Conservation (phyloP, 2,113 vertebrate genomes). For the Nothocercus julius region DNA sequence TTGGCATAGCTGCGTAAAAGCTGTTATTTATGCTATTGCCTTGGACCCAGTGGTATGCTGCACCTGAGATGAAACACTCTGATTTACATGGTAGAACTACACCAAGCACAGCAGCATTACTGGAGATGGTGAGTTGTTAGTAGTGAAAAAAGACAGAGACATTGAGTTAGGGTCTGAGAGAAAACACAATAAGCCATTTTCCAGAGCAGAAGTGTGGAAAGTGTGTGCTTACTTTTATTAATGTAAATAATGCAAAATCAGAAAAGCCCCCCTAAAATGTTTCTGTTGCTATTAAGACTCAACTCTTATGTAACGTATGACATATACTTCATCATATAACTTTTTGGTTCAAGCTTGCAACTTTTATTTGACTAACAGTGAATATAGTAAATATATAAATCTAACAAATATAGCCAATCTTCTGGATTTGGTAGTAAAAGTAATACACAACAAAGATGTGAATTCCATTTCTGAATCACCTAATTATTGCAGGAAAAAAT, state of each 20-base stretch:
- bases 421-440: not conserved
- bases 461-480: not conserved
- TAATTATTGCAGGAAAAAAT: not conserved
- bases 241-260: not conserved
- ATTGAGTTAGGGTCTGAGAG: not conserved
- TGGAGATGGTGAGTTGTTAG: not conserved
- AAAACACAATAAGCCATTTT: not conserved
- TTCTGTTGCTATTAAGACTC: not conserved
- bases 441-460: not conserved
- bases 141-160: not conserved
- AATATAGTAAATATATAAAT: not conserved
- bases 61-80: not conserved
- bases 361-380: not conserved
- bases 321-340: not conserved
- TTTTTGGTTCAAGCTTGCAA: not conserved
- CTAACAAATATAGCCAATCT: not conserved
- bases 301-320: not conserved
- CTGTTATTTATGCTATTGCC: not conserved
- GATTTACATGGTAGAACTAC: not conserved
- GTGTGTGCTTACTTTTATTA: not conserved
- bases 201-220: not conserved
- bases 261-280: not conserved
- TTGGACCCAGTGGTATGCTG: not conserved
- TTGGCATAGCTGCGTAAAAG: not conserved
- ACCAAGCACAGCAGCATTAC: not conserved